A percentile compares a stretch with the other conserved stretches of the same genome.
These are phyloP conservation scores for human DNA, from an alignment of 2,113 vertebrate genomes.

Conservation along the genomic window GRCh38 chr21:46038001-46038500, in stretches of 20 bases:
- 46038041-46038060: background rate
- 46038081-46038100: too few relatives aligned
- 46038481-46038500: background rate
- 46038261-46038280: background rate
- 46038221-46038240: too few relatives aligned
- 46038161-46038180: fast-evolving
- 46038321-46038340: background rate
- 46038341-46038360: background rate
- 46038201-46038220: background rate
- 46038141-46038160: background rate
- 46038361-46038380: background rate
- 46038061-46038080: background rate
- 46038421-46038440: too few relatives aligned
- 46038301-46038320: background rate
- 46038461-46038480: too few relatives aligned
- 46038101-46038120: too few relatives aligned
- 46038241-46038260: background rate
- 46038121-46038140: too few relatives aligned
- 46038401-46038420: background rate
- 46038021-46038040: background rate
- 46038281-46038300: fast-evolving
- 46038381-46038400: background rate
- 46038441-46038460: too few relatives aligned
- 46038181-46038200: background rate
- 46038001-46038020: background rate